Evolutionary conservation across 2,113 vertebrate species (phyloP), one percentile per base, ranked within the genome.

Genomic region (Pipa parva): DNA sequence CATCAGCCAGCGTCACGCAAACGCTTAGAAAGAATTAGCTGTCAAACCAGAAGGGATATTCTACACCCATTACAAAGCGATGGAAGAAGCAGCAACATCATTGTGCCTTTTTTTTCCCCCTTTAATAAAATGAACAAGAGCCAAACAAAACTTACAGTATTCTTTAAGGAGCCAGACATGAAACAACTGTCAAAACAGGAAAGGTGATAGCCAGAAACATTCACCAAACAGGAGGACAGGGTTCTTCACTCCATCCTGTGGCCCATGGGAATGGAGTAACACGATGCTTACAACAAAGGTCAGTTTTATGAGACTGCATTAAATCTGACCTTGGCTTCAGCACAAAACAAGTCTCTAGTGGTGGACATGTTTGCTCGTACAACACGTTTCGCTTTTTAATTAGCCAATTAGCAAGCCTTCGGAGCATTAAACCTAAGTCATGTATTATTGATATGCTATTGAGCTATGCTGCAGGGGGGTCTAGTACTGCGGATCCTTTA

Each of bases 391-490:
- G 84, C 90, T 93, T 91, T 94, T 91, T 98, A 95, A 97, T 94
- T 91, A 94, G 93, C 91, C 92, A 95, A 94, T 97, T 97, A 97
- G 89, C 83, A 81, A 82, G 83, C 81, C 79, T 83, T 87, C 79
- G 48, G 85, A 76, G 77, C 80, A 76, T 81, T 87, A 87, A 89
- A 88, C 88, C 81, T 79, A 78, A 82, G 76, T 78, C 88, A 96
- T 94, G 95, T 90, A 93, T 95, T 95, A 97, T 96, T 89, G 92
- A 95, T 94, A 86, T 74, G 45, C 78, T 84, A 85, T 79, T 75
- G 81, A 89, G 80, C 79, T 66, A 50, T 49, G 67, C 67, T 54
- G 65, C 77, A 73, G 68, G 69, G 74, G 71, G 79, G 76, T 75
- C 77, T 69, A 75, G 81, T 76, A 61, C 73, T 85, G 84, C 81